Evolutionary conservation across 2,888 invertebrate genomes (phyloP).

Genomic region (Villa cingulata): DNA sequence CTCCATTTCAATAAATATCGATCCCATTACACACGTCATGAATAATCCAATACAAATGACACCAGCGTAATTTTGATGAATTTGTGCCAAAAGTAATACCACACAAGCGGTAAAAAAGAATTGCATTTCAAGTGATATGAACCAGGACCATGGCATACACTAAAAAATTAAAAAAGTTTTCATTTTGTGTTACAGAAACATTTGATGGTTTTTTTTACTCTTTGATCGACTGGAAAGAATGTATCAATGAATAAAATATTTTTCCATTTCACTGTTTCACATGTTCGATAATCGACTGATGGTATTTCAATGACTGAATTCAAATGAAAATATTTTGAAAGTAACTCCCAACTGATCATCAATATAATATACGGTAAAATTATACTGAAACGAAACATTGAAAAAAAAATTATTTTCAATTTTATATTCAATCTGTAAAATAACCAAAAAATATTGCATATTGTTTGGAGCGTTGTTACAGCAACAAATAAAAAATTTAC

Average conservation of each 20-base stretch:
- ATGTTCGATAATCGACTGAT: constrained; percentile 42
- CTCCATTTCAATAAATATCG: constrained; percentile 33
- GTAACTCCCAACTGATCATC: constrained; percentile 40
- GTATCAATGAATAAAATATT: constrained; percentile 49
- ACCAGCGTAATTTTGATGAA: constrained; percentile 25
- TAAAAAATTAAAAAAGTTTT: constrained; percentile 23
- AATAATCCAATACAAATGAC: constrained; percentile 32
- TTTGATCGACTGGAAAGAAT: constrained; percentile 43
- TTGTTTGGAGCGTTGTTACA: constrained; percentile 1
- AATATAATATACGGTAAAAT: constrained; percentile 47
- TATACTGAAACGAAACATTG: constrained; percentile 35
- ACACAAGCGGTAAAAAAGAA: constrained; percentile 57
- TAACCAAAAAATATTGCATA: constrained; percentile 4
- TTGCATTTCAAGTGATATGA: constrained; percentile 60
- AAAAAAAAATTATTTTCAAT: constrained; percentile 5
- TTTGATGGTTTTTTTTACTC: constrained; percentile 36
- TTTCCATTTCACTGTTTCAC: constrained; percentile 48
- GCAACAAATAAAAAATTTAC: no score
- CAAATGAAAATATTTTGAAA: constrained; percentile 37
- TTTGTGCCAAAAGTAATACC: constrained; percentile 46
- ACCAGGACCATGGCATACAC: constrained; percentile 77
- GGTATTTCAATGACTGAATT: constrained; percentile 40
- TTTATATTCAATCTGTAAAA: no score
- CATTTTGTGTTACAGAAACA: not conserved
- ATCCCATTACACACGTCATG: constrained; percentile 38